Evolutionary conservation across 1,140 invertebrate species (phyloP).

Genomic region (Caenorhabditis tropicalis): DNA sequence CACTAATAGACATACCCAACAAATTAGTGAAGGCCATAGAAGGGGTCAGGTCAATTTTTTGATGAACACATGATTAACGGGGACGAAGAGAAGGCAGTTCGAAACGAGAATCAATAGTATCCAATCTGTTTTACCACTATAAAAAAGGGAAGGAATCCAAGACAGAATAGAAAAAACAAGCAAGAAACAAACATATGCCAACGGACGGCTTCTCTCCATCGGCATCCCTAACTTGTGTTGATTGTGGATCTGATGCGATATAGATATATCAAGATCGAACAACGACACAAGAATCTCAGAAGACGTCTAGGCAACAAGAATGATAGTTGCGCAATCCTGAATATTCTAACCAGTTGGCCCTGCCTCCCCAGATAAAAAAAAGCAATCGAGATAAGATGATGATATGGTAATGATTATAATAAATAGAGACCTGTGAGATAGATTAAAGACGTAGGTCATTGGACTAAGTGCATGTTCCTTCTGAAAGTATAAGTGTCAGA

Average conservation of each 20-base stretch:
- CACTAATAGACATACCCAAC: neutral
- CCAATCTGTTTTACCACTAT: neutral
- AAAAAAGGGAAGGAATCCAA: neutral
- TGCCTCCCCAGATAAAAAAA: slow-evolving; percentile 10
- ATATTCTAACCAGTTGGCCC: slow-evolving; percentile 34
- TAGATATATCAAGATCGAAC: slow-evolving; percentile 39
- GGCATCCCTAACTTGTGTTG: slow-evolving; percentile 28
- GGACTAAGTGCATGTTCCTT: slow-evolving; percentile 18
- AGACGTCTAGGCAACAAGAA: slow-evolving; percentile 1
- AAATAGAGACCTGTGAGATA: too few relatives aligned
- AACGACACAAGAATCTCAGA: slow-evolving; percentile 26
- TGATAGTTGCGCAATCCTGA: slow-evolving; percentile 43
- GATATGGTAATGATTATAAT: neutral
- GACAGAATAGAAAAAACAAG: neutral
- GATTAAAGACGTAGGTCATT: slow-evolving; percentile 3
- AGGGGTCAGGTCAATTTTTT: slow-evolving; percentile 10
- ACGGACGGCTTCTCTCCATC: neutral
- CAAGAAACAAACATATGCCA: slow-evolving; percentile 27
- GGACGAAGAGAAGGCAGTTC: slow-evolving; percentile 4
- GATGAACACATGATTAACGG: slow-evolving; percentile 26
- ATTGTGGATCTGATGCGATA: slow-evolving; percentile 40
- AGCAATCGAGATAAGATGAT: slow-evolving; percentile 40
- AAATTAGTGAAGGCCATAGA: slow-evolving; percentile 30
- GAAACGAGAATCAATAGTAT: neutral
- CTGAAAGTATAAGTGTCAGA: neutral